A percentile compares a stretch with the other conserved stretches of the same genome.
Evolutionary conservation across 2,888 invertebrate species (phyloP).

Genomic region (Dryococelus australis): DNA sequence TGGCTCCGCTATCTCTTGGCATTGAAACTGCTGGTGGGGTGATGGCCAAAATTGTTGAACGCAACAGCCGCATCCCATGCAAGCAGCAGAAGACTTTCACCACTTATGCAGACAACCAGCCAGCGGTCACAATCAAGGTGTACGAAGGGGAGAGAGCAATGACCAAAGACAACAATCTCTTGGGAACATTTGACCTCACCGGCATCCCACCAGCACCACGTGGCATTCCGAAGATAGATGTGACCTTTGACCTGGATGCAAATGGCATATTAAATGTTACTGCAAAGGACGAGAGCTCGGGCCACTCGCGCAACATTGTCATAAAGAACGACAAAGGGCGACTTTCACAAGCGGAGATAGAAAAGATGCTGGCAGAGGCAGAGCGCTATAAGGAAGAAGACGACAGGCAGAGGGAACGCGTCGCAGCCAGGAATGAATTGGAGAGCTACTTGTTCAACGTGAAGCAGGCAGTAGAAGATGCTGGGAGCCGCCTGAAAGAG

Average conservation of each 20-base stretch:
- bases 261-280: conserved; percentile 82
- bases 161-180: conserved; percentile 89
- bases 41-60: conserved; percentile 81
- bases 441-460: conserved; percentile 57
- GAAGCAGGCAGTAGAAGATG: conserved; percentile 56
- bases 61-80: conserved; percentile 80
- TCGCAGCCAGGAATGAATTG: conserved; percentile 59
- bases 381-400: conserved; percentile 74
- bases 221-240: conserved; percentile 78
- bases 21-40: conserved; percentile 87
- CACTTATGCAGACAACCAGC: conserved; percentile 83
- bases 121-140: conserved; percentile 76
- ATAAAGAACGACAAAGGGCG: conserved; percentile 85
- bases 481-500: conserved; percentile 55
- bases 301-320: conserved; percentile 76
- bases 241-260: conserved; percentile 88
- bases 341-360: conserved; percentile 83
- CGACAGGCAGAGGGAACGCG: conserved; percentile 55
- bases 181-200: conserved; percentile 81
- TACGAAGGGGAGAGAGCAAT: conserved; percentile 85
- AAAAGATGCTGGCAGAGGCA: conserved; percentile 78
- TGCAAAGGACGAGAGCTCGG: conserved; percentile 69
- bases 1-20: conserved; percentile 67
- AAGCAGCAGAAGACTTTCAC: conserved; percentile 78
- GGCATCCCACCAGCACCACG: conserved; percentile 88